Conservation (phyloP, 2,888 invertebrate genomes). For the Chrysolina americana region DNA sequence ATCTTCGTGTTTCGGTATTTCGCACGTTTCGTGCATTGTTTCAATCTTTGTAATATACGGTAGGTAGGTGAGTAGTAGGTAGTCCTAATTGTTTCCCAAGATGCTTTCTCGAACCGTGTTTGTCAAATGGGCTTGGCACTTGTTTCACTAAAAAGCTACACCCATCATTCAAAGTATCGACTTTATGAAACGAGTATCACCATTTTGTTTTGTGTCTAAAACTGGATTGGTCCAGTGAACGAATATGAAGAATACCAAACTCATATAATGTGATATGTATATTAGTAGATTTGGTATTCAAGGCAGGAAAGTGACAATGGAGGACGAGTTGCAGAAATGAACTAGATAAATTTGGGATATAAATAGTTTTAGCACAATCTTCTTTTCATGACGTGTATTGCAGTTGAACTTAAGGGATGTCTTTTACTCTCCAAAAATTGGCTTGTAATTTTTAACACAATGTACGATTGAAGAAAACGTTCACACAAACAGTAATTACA, state of each 20-base stretch:
- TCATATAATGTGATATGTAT: constrained; percentile 1
- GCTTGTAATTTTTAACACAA: too few species aligned
- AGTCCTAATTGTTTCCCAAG: constrained; percentile 19
- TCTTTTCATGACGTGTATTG: neutral
- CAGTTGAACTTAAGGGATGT: neutral
- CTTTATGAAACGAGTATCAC: constrained; percentile 17
- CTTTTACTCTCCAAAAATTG: neutral
- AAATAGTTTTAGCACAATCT: too few species aligned
- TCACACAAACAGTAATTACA: too few species aligned
- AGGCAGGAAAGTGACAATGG: too few species aligned
- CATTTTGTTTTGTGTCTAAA: constrained; percentile 9
- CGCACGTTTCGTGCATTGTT: constrained; percentile 10
- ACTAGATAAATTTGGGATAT: too few species aligned
- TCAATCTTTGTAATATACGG: constrained; percentile 15
- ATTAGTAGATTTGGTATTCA: neutral
- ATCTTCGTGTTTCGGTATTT: constrained; percentile 10
- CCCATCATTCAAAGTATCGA: constrained; percentile 22
- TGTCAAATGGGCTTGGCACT: constrained; percentile 49
- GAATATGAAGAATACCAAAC: neutral
- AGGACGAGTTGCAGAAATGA: too few species aligned
- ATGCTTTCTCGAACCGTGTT: constrained; percentile 33
- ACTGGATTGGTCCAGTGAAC: constrained; percentile 17
- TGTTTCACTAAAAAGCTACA: constrained; percentile 37
- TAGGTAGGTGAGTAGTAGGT: constrained; percentile 21
- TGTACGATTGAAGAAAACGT: too few species aligned